Evolutionary conservation across 2,888 invertebrate genomes (phyloP).

Genomic region (Salpingus planirostris): DNA sequence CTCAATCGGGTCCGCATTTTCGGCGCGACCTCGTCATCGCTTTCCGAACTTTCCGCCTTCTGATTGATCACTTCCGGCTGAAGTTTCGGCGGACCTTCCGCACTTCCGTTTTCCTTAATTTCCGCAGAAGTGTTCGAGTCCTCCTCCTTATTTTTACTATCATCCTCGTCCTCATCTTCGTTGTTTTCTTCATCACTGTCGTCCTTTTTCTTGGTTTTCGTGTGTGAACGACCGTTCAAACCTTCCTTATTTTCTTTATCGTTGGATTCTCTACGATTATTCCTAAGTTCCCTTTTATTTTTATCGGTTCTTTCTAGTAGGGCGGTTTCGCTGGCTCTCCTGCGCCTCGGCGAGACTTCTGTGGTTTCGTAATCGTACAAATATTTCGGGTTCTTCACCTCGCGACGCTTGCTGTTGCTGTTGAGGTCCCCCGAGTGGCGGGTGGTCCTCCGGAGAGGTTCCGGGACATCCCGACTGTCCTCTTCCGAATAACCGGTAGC

Average conservation of each 20-base stretch:
- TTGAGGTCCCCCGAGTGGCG: conserved; percentile 21
- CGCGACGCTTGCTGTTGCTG: conserved; percentile 17
- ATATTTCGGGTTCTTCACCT: conserved; percentile 32
- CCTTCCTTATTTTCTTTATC: conserved; percentile 24
- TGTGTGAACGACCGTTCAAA: conserved; percentile 10
- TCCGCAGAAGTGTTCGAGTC: conserved; percentile 2
- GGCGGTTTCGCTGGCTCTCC: conserved; percentile 6
- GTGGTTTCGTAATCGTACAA: conserved; percentile 32
- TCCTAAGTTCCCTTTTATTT: conserved; percentile 12
- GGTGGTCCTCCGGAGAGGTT: conserved; percentile 15
- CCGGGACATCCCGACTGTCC: conserved; percentile 36
- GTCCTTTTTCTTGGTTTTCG: conserved; percentile 10
- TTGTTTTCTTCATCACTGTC: conserved; percentile 18
- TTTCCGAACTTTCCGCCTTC: conserved; percentile 20
- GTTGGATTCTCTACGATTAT: conserved; percentile 18
- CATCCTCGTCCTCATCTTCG: conserved; percentile 13
- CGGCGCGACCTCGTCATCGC: conserved; percentile 20
- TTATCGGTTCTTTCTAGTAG: conserved; percentile 4
- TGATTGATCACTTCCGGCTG: no score
- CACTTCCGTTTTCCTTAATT: conserved; percentile 7
- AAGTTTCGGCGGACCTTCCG: no score
- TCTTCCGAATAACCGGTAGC: conserved; percentile 36
- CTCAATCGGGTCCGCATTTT: conserved; percentile 11
- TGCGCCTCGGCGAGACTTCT: conserved; percentile 16
- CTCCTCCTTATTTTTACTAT: neutral